Conservation (phyloP, 2,113 vertebrate genomes). For the Paedocypris sp. region DNA sequence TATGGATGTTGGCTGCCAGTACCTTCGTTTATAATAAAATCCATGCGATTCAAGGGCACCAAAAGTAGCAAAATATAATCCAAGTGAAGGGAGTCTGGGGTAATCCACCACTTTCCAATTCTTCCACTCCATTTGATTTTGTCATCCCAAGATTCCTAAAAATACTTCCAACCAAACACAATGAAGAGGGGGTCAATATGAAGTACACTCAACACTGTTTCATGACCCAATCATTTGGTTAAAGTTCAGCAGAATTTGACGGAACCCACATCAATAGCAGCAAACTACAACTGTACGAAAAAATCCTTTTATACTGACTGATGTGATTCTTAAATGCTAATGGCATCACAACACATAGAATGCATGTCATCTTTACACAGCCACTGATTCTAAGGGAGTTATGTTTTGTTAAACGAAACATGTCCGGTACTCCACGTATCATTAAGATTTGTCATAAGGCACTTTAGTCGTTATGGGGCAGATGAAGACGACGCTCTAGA, state of each 20-base stretch:
- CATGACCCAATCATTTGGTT: conserved; percentile 57
- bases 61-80: conserved; percentile 72
- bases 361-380: conserved; percentile 48
- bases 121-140: conserved; percentile 40
- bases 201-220: conserved; percentile 52
- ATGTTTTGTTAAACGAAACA: conserved; percentile 49
- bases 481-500: conserved; percentile 57
- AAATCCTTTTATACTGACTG: conserved; percentile 41
- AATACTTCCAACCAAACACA: conserved; percentile 41
- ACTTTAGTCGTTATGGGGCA: conserved; percentile 86
- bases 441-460: conserved; percentile 90
- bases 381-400: conserved; percentile 50
- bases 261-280: conserved; percentile 59
- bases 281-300: conserved; percentile 49
- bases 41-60: conserved; percentile 41
- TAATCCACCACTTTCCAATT: conserved; percentile 40
- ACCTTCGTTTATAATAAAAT: conserved; percentile 35
- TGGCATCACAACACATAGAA: conserved; percentile 47
- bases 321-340: conserved; percentile 42
- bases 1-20: conserved; percentile 35
- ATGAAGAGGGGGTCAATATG: conserved; percentile 42
- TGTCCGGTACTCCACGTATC: conserved; percentile 86
- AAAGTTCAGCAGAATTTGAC: conserved; percentile 27
- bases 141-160: conserved; percentile 42
- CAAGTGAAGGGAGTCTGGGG: conserved; percentile 44